phyloP scores from a whole-genome alignment of 2,888 invertebrate species.

The Pogonocherus hispidulus region DNA sequence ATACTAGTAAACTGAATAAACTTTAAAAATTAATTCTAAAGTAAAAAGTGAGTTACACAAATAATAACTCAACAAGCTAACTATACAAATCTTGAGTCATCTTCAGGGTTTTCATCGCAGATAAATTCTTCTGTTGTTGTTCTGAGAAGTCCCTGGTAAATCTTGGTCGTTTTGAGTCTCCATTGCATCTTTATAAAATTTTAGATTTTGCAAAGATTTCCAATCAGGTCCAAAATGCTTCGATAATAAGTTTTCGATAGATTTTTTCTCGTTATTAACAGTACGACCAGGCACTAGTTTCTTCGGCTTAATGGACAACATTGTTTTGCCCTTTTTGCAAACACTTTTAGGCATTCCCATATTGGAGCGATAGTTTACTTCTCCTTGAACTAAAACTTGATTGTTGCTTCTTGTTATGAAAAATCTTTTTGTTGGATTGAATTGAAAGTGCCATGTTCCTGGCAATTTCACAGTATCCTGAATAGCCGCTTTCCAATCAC shows the following conservation, averaged over 20 bases:
- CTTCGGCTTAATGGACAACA: constrained; percentile 23
- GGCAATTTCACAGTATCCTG: constrained; percentile 26
- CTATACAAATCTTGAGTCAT: constrained; percentile 35
- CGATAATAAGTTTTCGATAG: constrained; percentile 15
- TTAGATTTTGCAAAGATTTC: constrained; percentile 30
- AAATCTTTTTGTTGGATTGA: constrained; percentile 24
- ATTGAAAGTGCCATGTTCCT: constrained; percentile 19
- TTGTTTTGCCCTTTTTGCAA: constrained; percentile 27
- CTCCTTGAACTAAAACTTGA: constrained; percentile 19
- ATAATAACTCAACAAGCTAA: constrained; percentile 4
- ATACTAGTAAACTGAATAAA: too few relatives aligned
- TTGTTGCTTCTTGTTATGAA: constrained; percentile 18
- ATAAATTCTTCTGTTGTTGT: constrained; percentile 30
- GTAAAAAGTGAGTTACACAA: too few relatives aligned
- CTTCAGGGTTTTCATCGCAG: constrained; percentile 31
- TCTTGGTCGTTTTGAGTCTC: constrained; percentile 10
- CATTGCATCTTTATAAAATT: constrained; percentile 13
- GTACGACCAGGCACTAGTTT: too few relatives aligned
- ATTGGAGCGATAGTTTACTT: constrained; percentile 29
- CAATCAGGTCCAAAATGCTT: constrained; percentile 26
- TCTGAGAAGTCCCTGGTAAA: constrained; percentile 18
- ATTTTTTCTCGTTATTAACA: constrained; percentile 12
- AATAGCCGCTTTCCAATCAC: constrained; percentile 26
- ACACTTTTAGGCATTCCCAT: constrained; percentile 18
- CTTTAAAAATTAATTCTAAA: too few relatives aligned